Percentiles rank a stretch among this genome's conserved stretches.
These are phyloP conservation scores for Amiota mariae DNA, from an alignment of 2,888 invertebrate genomes.

Conservation along the genomic window DNA sequence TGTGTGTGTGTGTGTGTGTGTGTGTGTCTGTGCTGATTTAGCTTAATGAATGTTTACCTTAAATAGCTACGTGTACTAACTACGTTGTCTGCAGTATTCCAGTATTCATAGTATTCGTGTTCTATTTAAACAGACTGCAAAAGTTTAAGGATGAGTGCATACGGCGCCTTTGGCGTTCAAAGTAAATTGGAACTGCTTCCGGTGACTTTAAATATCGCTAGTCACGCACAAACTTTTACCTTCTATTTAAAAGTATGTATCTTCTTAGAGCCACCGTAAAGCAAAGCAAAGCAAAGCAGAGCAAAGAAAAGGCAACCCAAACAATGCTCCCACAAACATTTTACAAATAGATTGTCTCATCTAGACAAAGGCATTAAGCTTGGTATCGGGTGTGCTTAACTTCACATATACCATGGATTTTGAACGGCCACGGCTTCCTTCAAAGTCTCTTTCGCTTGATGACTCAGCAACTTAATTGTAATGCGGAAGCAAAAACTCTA, in stretches of 20 bases:
- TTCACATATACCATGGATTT: not conserved
- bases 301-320: not conserved
- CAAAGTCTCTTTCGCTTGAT: conserved; percentile 65
- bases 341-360: conserved; percentile 48
- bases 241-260: conserved; percentile 56
- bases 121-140: not conserved
- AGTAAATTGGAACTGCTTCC: conserved; percentile 73
- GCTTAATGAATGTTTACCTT: conserved; percentile 44
- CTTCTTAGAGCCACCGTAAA: conserved; percentile 42
- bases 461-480: conserved; percentile 67
- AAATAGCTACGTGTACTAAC: not conserved
- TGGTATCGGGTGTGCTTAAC: conserved; percentile 43
- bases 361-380: conserved; percentile 29
- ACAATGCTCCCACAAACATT: conserved; percentile 16
- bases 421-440: conserved; percentile 33
- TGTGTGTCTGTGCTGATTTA: conserved; percentile 38
- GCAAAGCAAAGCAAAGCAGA: conserved; percentile 41
- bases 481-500: conserved; percentile 57
- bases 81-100: no score
- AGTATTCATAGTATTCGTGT: not conserved
- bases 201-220: conserved; percentile 71
- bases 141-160: conserved; percentile 6
- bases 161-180: conserved; percentile 54
- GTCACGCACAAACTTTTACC: conserved; percentile 70
- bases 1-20: not conserved